These are phyloP conservation scores for Oncorhynchus kisutch DNA, from an alignment of 2,113 vertebrate species.

Conservation along the genomic window DNA sequence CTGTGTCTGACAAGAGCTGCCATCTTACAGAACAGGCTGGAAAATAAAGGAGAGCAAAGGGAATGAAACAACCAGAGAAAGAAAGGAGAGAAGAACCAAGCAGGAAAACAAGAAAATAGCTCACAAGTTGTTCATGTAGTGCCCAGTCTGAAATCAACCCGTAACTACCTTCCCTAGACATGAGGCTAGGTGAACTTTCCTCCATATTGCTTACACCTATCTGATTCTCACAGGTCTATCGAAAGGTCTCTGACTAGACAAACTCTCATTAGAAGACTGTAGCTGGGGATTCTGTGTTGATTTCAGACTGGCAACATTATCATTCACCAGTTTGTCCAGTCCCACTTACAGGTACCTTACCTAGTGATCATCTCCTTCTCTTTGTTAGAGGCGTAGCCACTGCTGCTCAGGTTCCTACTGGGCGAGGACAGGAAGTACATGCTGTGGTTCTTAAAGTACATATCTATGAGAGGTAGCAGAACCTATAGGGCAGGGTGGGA, in stretches of 20 bases:
- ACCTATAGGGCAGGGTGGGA: conserved; percentile 69
- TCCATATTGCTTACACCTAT: too few relatives aligned
- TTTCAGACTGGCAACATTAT: background rate
- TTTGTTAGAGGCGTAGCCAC: conserved; percentile 94
- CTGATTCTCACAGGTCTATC: too few relatives aligned
- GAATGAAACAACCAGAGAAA: conserved; percentile 50
- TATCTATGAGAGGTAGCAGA: conserved; percentile 89
- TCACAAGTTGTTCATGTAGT: background rate
- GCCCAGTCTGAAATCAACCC: too few relatives aligned
- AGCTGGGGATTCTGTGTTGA: too few relatives aligned
- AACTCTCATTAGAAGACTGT: too few relatives aligned
- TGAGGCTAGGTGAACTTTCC: too few relatives aligned
- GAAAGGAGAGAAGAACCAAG: conserved; percentile 29
- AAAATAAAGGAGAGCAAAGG: conserved; percentile 60
- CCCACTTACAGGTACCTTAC: conserved; percentile 60
- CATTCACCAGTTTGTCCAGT: too few relatives aligned
- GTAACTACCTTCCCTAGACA: too few relatives aligned
- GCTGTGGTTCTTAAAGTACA: conserved; percentile 93
- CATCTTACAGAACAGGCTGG: conserved; percentile 97
- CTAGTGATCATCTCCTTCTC: conserved; percentile 98
- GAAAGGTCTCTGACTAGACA: too few relatives aligned
- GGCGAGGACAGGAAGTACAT: conserved; percentile 95
- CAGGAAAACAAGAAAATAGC: conserved; percentile 7
- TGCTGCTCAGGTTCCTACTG: conserved; percentile 88
- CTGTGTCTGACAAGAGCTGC: conserved; percentile 98